Evolutionary conservation across 2,888 invertebrate species (phyloP), one percentile per base, ranked within the genome.

Genomic region (Dasypogon diadema): DNA sequence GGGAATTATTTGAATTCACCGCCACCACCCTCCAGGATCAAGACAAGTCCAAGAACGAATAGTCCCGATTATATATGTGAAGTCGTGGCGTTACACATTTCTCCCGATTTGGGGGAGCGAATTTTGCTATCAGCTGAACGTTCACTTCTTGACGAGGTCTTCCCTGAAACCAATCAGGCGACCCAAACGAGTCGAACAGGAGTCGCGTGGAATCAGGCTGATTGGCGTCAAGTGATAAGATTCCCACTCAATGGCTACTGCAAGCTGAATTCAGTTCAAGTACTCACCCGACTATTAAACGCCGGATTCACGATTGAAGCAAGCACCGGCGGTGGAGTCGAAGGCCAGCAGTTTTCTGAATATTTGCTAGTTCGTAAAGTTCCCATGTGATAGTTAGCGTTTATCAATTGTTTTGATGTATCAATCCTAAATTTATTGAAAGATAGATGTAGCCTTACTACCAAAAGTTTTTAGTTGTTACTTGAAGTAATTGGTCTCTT

Each of bases 261-360:
- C 87, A 95, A 95, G 86, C 88, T 95, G 79, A 95, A 94, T 85
- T 94, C 94, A n/a, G 91, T 95, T 78, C 95, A 95, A 86, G 94
- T 94, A 77, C 91, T 95, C 81, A 93, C 93, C 79, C 90, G 94
- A 83, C 89, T 95, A 58, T 87, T 95, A 56, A 94, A 94, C 83
- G 90, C 92, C 78, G 92, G 92, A 70, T 95, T 95, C 85, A 89
- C 89, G 79, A 89, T 95, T 76, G 92, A 92, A 65, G 94, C 95
- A 24, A 93, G 94, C 83, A 94, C 93, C 81, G 95, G 95, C 0
- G 94, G 94, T 18, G 94, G 94, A 2, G 94, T 95, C 42, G 95
- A 95, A 83, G 94, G 94, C 3, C 95, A 95, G 83, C 95, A 95
- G 86, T 95, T 95, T 87, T 94, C 94, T 81, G 95, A 95, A 87